Evolutionary conservation across 1,140 invertebrate species (phyloP).

Genomic region (Elysia chlorotica): DNA sequence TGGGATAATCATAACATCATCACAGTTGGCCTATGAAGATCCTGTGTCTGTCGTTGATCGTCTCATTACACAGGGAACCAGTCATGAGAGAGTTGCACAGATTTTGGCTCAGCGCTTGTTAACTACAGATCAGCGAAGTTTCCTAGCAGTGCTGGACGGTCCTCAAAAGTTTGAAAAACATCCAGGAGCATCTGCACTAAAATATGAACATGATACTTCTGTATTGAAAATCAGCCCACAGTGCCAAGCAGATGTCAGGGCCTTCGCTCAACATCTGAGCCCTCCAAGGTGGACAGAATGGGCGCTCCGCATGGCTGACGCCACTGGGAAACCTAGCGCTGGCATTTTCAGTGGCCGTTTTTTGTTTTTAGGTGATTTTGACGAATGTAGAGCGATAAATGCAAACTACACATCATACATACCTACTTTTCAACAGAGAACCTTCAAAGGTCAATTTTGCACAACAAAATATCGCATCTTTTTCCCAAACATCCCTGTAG

Average conservation of each 20-base stretch:
- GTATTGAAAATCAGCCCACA: not conserved
- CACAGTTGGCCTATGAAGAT: too few relatives aligned
- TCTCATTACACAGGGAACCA: too few relatives aligned
- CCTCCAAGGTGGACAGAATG: not conserved
- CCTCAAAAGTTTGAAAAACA: not conserved
- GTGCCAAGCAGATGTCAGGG: not conserved
- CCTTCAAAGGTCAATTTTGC: not conserved
- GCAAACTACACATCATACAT: too few relatives aligned
- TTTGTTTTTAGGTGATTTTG: not conserved
- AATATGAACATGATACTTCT: not conserved
- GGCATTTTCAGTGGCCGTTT: not conserved
- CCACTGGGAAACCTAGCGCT: not conserved
- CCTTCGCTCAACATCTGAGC: not conserved
- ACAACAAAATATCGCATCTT: not conserved
- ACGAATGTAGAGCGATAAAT: not conserved
- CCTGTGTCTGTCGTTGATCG: too few relatives aligned
- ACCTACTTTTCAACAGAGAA: not conserved
- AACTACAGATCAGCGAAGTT: not conserved
- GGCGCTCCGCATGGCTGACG: not conserved
- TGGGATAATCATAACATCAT: too few relatives aligned
- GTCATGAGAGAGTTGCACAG: too few relatives aligned
- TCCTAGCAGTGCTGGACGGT: not conserved
- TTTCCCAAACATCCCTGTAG: not conserved
- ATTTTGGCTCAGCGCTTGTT: not conserved
- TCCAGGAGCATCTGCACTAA: too few relatives aligned